Conservation (phyloP, 1,140 invertebrate species). For the Nasonia vitripennis region DNA sequence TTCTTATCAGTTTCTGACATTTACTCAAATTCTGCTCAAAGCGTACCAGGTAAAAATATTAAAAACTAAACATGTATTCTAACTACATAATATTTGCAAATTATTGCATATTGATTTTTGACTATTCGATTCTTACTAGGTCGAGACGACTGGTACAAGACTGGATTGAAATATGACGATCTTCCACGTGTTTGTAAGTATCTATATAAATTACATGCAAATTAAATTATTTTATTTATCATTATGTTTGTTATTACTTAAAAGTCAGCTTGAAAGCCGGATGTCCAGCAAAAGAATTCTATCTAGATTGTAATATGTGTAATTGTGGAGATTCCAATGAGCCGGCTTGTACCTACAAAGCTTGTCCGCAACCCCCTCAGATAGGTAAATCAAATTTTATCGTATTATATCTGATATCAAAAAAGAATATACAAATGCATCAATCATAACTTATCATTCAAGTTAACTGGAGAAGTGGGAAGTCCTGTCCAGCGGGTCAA, state of each 20-base stretch:
- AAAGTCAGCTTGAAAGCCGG: neutral
- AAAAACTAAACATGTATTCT: too few species aligned
- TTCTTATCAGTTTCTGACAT: too few species aligned
- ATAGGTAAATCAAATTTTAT: neutral
- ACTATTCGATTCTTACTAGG: neutral
- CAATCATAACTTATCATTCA: neutral
- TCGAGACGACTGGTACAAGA: neutral
- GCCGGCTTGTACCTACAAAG: neutral
- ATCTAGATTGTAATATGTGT: constrained; percentile 21
- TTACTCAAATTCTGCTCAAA: too few species aligned
- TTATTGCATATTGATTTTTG: too few species aligned
- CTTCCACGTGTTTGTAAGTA: constrained; percentile 21
- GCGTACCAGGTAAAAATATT: too few species aligned
- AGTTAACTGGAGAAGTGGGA: constrained; percentile 15
- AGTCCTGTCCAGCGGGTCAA: neutral
- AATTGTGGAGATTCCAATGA: neutral
- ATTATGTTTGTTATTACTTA: neutral
- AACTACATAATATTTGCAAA: too few species aligned
- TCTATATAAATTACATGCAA: neutral
- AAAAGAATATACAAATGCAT: neutral
- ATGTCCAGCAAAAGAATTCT: constrained; percentile 1
- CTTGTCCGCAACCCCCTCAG: constrained; percentile 18
- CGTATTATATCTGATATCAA: neutral
- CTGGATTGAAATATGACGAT: neutral
- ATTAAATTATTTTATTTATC: too few species aligned